Evolutionary conservation across 2,888 invertebrate genomes (phyloP), one percentile per base, ranked within the genome.

Genomic region (Theodoxus fluviatilis): DNA sequence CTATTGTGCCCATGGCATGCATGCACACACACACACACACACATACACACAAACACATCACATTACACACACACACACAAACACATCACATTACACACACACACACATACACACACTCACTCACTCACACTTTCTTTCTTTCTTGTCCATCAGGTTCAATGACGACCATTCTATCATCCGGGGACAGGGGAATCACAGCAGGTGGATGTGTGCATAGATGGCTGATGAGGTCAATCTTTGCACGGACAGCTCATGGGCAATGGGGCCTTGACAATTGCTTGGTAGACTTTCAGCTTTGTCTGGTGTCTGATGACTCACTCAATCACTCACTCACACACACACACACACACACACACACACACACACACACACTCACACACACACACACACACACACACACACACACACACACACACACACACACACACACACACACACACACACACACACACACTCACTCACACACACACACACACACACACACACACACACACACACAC

Each of bases 71-170:
- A 22, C 28, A 59, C 1, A 25, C 15, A 43, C 15, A 43, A 9
- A 43, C 15, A 12, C 9, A 43, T 43, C 9, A 12, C n/a, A n/a
- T n/a, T n/a, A n/a, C n/a, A n/a, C n/a, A n/a, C n/a, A n/a, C n/a
- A n/a, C n/a, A n/a, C n/a, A n/a, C n/a, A 43, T 15, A 43, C 43
- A 7, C 15, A 18, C 9, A 15, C 52, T 43, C 25, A 55, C 18
- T 1, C 35, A 64, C 75, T 72, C 67, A 78, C 75, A 66, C 66
- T 74, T 76, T 66, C 68, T n/a, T n/a, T n/a, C n/a, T 91, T 89
- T 81, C 89, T 78, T 89, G 89, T 38, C 89, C 89, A 67, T 91
- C 90, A 0, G 98, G 98, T 85, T 94, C 93, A 49, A 94, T 86
- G 22, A 97, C 88, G 22, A 76, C 68, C n/a, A n/a, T n/a, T n/a